These are phyloP conservation scores for Hypotaenidia philippensis DNA, from an alignment of 2,797 vertebrate species.

Conservation along the genomic window DNA sequence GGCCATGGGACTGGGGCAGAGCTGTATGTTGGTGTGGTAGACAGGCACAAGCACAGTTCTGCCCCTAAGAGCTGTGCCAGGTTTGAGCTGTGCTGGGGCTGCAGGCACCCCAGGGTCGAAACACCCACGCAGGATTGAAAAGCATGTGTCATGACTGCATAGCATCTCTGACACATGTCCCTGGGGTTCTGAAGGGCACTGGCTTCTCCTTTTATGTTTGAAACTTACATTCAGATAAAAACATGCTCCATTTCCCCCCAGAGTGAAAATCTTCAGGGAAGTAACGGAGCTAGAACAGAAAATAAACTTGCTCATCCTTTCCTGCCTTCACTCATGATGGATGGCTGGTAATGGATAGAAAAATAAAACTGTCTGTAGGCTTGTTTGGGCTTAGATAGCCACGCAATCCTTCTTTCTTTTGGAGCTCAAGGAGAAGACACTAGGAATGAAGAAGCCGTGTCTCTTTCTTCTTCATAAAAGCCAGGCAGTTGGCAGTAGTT, in stretches of 20 bases:
- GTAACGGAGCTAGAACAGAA: background rate
- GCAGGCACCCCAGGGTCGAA: background rate
- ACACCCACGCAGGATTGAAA: rapidly evolving
- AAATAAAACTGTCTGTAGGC: background rate
- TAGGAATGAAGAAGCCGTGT: background rate
- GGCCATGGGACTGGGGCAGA: rapidly evolving
- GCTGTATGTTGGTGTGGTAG: rapidly evolving
- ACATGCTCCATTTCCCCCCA: background rate
- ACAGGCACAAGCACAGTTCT: background rate
- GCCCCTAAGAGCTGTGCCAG: background rate
- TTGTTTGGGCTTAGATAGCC: background rate
- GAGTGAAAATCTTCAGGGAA: background rate
- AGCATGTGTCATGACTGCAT: too few species aligned
- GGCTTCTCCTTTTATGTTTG: background rate
- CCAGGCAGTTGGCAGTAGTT: background rate
- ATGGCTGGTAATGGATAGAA: background rate
- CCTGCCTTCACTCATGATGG: background rate
- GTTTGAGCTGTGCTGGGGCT: background rate
- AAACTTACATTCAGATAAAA: background rate
- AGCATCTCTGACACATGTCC: background rate
- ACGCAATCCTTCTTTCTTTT: background rate
- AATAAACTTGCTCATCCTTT: background rate
- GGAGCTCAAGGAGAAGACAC: background rate
- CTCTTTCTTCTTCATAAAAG: background rate
- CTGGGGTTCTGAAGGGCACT: background rate